Conservation (phyloP, 2,797 vertebrate species). For the Nasua narica region DNA sequence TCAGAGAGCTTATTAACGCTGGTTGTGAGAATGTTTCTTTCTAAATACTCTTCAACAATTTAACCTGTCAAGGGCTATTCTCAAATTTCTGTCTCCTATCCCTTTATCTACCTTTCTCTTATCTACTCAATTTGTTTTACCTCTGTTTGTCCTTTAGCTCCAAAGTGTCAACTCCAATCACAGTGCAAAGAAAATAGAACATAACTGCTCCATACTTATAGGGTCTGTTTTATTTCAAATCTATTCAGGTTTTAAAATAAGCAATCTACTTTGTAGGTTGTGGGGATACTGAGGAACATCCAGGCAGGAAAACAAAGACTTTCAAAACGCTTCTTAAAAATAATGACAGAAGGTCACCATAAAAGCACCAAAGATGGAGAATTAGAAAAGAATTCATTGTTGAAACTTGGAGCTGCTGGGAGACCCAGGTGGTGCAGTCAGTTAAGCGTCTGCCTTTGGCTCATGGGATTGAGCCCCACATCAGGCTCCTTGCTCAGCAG, state of each 20-base stretch:
- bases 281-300: background rate
- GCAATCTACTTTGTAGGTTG: background rate
- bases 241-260: background rate
- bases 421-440: background rate
- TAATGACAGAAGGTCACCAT: background rate
- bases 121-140: background rate
- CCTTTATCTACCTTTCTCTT: background rate
- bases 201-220: background rate
- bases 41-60: background rate
- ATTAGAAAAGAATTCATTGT: background rate
- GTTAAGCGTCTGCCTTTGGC: background rate
- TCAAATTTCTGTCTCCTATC: background rate
- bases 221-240: background rate
- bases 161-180: background rate
- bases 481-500: background rate
- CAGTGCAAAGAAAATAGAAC: background rate
- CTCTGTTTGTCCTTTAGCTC: background rate
- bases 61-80: background rate
- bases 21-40: background rate
- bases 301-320: background rate
- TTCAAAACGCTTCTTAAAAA: background rate
- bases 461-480: rapidly evolving
- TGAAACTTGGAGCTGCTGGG: background rate
- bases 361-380: background rate
- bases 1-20: background rate